A percentile compares a stretch with the other conserved stretches of the same genome.
Conservation (phyloP, 37 sponge, comb jelly and placozoan species). For the Bolinopsis microptera region DNA sequence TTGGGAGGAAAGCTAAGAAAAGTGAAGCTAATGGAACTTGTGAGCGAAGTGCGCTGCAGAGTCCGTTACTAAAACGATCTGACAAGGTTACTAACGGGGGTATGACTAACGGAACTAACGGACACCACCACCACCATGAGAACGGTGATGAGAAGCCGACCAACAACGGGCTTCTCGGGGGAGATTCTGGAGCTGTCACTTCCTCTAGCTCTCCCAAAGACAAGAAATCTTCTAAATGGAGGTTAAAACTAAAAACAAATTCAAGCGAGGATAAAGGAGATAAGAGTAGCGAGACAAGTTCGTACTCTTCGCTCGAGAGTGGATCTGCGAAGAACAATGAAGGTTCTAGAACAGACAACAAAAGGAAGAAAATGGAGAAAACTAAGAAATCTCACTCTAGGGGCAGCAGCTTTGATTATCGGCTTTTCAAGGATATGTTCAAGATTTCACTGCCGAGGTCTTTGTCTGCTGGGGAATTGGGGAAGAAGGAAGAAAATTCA, state of each 20-base stretch:
- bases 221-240: conserved; percentile 14
- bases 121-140: neutral
- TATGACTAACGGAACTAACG: neutral
- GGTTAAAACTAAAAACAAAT: neutral
- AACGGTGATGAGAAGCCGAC: neutral
- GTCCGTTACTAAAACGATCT: conserved; percentile 4
- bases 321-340: neutral
- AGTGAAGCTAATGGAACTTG: neutral
- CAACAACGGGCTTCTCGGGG: neutral
- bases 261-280: neutral
- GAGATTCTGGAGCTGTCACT: neutral
- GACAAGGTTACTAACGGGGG: neutral
- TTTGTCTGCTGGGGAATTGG: conserved; percentile 14
- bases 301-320: neutral
- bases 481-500: conserved; percentile 9
- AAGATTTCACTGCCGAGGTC: conserved; percentile 24
- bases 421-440: conserved; percentile 21
- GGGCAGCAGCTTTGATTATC: conserved; percentile 43
- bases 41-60: conserved; percentile 13
- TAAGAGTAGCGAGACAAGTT: neutral
- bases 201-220: neutral
- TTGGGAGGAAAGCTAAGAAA: neutral
- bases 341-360: neutral
- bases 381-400: conserved; percentile 4
- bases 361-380: neutral